Evolutionary conservation across 1,140 invertebrate species (phyloP), one percentile per base, ranked within the genome.

Genomic region (Spodoptera frugiperda): DNA sequence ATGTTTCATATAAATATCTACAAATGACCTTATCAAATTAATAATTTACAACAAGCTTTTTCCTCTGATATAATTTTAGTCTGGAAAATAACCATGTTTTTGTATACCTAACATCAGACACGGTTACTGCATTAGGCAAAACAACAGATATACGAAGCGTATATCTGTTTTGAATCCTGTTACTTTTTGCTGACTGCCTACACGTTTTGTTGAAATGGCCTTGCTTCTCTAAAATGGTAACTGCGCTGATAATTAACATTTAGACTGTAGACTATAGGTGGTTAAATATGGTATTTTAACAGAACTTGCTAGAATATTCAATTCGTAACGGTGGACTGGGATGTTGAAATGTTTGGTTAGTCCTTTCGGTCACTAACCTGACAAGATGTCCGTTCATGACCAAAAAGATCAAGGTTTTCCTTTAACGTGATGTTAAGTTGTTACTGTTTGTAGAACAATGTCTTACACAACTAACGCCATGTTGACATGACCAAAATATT

Each of bases 391-490:
- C n/a, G 59, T 12, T 17, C 33, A 17, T 44, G 59, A 63, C 33
- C 3, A 2, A 11, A 11, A 19, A 5, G 15, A 17, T 17, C 59
- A 63, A 44, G 59, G 33, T 11, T 44, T 44, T 63, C 59, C 59
- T 5, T 44, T 44, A 17, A 44, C 59, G 59, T 63, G 59, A 63
- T 61, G 25, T 5, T 25, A 3, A 25, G 8, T 33, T 39, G 39
- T 44, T 39, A 39, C n/a, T 61, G 17, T 44, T 15, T 39, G 39
- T n/a, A 8, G 33, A 59, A 59, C 57, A 59, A 39, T 15, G 25
- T 39, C 15, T 63, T 63, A 44, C 33, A 44, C 59, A 39, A 63
- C 9, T 61, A 61, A 61, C 59, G 15, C 48, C 21, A 12, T 2
- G 12, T 46, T 67, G 21, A 17, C 59, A 33, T 53, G 44, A 77